Conservation (phyloP, 2,888 invertebrate genomes). For the Pherbina coryleti region DNA sequence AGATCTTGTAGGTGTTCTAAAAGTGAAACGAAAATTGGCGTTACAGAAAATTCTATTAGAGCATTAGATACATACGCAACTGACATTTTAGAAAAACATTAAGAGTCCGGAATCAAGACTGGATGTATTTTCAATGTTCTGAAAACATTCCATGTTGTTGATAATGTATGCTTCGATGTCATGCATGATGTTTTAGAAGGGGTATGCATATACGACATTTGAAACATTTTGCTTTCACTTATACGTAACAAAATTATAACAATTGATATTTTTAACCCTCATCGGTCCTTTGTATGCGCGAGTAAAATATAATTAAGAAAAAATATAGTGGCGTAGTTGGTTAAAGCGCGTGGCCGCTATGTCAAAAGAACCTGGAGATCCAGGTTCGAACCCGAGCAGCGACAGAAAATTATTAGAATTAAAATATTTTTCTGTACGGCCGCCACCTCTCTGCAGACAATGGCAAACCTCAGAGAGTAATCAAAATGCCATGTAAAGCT, state of each 20-base stretch:
- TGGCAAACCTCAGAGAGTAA: no score
- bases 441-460: no score
- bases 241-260: slow-evolving; percentile 42
- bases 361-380: no score
- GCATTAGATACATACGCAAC: background rate
- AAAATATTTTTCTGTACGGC: no score
- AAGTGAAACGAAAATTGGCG: background rate
- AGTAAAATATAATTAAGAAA: no score
- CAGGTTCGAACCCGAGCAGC: no score
- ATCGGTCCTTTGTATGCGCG: no score
- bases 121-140: slow-evolving; percentile 40
- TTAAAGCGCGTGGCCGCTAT: no score
- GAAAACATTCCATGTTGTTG: slow-evolving; percentile 43
- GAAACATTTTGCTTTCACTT: slow-evolving; percentile 37
- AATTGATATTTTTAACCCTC: slow-evolving; percentile 44
- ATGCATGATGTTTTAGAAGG: slow-evolving; percentile 52
- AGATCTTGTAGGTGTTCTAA: background rate
- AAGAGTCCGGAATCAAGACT: slow-evolving; percentile 42
- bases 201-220: slow-evolving; percentile 45
- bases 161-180: slow-evolving; percentile 45
- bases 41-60: background rate
- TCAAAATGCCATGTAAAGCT: no score
- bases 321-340: no score
- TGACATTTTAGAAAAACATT: slow-evolving; percentile 36
- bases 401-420: no score